phyloP scores from a whole-genome alignment of 2,113 vertebrate genomes.

The Hiodon tergisus region DNA sequence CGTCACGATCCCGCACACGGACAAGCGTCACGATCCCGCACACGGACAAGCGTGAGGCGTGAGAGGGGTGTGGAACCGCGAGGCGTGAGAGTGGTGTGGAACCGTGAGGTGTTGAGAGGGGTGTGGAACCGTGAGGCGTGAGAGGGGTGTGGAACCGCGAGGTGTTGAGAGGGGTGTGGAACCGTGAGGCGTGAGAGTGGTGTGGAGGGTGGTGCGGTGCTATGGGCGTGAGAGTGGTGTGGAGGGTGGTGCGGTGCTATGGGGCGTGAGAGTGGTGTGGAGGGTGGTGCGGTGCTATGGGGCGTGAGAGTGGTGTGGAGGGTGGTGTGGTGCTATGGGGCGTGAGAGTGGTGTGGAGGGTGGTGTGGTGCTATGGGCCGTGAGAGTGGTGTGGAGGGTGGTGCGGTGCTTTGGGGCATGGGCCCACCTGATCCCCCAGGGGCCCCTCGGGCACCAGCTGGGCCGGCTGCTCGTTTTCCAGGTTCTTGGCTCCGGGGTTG shows the following conservation, averaged over 20 bases:
- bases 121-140: too few relatives aligned
- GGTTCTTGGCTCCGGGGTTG: conserved; percentile 77
- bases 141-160: background rate
- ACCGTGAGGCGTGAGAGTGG: too few relatives aligned
- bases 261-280: background rate
- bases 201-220: too few relatives aligned
- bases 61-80: too few relatives aligned
- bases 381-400: background rate
- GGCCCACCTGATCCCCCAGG: conserved; percentile 75
- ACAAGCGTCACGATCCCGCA: background rate
- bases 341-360: background rate
- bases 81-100: too few relatives aligned
- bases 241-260: too few relatives aligned
- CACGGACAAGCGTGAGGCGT: background rate
- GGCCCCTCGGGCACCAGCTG: conserved; percentile 80
- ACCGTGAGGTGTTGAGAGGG: too few relatives aligned
- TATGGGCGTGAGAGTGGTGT: too few relatives aligned
- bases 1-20: too few relatives aligned
- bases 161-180: too few relatives aligned
- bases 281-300: background rate
- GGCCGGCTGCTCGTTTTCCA: conserved; percentile 85
- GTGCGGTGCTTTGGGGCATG: background rate
- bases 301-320: too few relatives aligned
- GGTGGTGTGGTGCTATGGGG: too few relatives aligned
- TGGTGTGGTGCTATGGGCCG: background rate